Evolutionary conservation across 2,797 vertebrate genomes (phyloP), one percentile per base, ranked within the genome.

Genomic region (Brotula barbata): DNA sequence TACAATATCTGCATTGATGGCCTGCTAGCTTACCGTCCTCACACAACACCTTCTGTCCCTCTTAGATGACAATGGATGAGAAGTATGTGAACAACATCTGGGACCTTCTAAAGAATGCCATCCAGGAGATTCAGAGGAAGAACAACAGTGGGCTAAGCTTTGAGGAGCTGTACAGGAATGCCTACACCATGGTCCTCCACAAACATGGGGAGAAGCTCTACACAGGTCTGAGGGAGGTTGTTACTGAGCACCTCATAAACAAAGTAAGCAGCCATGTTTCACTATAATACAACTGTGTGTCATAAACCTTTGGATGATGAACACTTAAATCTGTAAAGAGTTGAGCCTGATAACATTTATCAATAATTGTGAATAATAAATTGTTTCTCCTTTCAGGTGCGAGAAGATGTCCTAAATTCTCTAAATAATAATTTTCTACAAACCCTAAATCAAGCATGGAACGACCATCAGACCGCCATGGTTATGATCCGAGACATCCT

Each of bases 11-110:
- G n/a, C n/a, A n/a, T n/a, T n/a, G n/a, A n/a, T n/a, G n/a, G n/a
- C n/a, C n/a, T 11, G 9, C 34, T 36, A 3, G 6, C 13, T 12
- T 11, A 12, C 13, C 3, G 7, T 10, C 34, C 3, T 36, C 34
- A 36, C 34, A 36, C 34, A 3, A 2, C 1, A 31, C 1, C 17
- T 9, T 67, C 12, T 68, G 15, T 19, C 41, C 46, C 10, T 48
- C 36, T 8, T 58, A 98, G 97, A 99, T 98, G 95, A 98, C 95
- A 84, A 98, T 98, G 95, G 97, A 99, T 91, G 96, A 99, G 86
- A 98, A 97, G 90, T 98, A 98, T 80, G 96, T 98, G 64, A 98
- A 99, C 86, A 98, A 95, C 91, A 98, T 98, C 90, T 99, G 96
- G 96, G 96, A 97, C 90, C 94, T 98, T 81, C 91, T 99, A 15